These are phyloP conservation scores for Phrynosoma blainvillii DNA, from an alignment of 2,113 vertebrate genomes.

Conservation along the genomic window DNA sequence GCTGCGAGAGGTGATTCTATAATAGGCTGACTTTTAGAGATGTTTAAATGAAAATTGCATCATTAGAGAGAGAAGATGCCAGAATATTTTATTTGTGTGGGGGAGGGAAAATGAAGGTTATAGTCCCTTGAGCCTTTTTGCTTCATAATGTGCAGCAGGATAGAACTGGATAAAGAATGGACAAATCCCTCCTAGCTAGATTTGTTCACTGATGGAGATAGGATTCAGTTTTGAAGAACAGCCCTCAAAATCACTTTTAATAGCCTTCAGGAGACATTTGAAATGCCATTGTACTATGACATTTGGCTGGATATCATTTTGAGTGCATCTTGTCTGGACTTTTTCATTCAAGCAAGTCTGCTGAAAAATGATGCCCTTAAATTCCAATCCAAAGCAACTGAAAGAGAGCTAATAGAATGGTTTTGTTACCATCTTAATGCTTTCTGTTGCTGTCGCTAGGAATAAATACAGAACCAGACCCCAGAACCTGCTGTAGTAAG, in stretches of 20 bases:
- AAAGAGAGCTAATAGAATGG: constrained; percentile 26
- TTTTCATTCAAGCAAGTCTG: constrained; percentile 27
- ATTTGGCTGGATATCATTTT: constrained; percentile 15
- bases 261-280: constrained; percentile 24
- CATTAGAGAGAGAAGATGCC: not conserved
- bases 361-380: constrained; percentile 27
- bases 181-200: constrained; percentile 17
- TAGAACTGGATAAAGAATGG: not conserved
- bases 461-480: not conserved
- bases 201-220: constrained; percentile 23
- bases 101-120: not conserved
- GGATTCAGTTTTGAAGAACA: constrained; percentile 9
- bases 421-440: constrained; percentile 7
- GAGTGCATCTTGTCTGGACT: constrained; percentile 7
- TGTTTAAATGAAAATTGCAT: not conserved
- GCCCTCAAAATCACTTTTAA: constrained; percentile 11
- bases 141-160: not conserved
- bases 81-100: not conserved
- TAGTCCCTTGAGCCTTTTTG: not conserved
- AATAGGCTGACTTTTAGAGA: not conserved
- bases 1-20: not conserved
- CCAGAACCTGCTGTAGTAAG: not conserved
- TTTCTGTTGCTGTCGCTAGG: not conserved
- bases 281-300: constrained; percentile 26
- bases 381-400: constrained; percentile 26